Evolutionary conservation across 2,113 vertebrate species (phyloP).

Genomic region (Ochotona curzoniae): DNA sequence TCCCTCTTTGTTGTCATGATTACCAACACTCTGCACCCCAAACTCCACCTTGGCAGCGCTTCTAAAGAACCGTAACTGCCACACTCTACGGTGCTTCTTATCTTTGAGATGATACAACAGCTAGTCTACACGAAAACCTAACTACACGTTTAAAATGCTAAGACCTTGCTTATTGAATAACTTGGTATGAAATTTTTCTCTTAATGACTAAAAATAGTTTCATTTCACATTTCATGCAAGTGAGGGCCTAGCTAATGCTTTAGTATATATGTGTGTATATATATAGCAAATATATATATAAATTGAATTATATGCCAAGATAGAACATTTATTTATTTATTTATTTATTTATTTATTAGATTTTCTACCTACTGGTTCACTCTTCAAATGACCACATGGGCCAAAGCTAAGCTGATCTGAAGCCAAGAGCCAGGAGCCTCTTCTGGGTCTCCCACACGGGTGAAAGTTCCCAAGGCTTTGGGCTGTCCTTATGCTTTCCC

Average conservation of each 20-base stretch:
- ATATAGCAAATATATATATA: neutral
- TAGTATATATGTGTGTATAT: too few relatives aligned
- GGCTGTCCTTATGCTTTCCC: too few relatives aligned
- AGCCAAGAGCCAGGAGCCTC: too few relatives aligned
- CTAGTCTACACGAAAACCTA: neutral
- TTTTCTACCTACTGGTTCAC: too few relatives aligned
- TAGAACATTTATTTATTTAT: neutral
- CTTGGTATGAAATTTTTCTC: conserved; percentile 27
- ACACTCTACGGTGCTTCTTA: neutral
- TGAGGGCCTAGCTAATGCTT: neutral
- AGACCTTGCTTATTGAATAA: conserved; percentile 26
- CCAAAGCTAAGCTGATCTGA: too few relatives aligned
- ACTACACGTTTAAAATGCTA: conserved; percentile 47
- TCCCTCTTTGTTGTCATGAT: neutral
- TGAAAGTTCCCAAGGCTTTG: too few relatives aligned
- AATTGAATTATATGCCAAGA: conserved; percentile 3
- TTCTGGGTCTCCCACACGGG: too few relatives aligned
- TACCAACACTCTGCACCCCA: neutral
- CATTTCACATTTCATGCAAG: conserved; percentile 42
- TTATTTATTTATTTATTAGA: too few relatives aligned
- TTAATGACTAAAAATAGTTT: conserved; percentile 39
- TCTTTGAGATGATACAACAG: neutral
- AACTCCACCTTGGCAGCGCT: neutral
- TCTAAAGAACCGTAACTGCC: neutral
- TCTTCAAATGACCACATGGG: too few relatives aligned